Percentiles rank a stretch among this genome's conserved stretches.
Conservation (phyloP, 2,888 invertebrate genomes). For the Thecophora atra region DNA sequence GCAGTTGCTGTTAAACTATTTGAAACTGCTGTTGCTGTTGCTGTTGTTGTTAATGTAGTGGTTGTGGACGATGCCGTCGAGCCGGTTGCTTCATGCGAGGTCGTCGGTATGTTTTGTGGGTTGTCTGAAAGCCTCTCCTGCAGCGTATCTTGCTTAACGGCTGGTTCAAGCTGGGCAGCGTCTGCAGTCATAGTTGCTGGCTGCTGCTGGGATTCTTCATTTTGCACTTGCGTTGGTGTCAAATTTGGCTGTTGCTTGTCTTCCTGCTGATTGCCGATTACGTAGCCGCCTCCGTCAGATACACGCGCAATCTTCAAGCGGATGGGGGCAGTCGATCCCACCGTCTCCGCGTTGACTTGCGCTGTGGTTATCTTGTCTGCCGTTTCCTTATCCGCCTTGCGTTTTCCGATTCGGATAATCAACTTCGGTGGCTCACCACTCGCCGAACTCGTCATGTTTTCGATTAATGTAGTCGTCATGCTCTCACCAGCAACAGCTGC, state of each 20-base stretch:
- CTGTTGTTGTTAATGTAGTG: conserved; percentile 51
- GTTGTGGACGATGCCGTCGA: conserved; percentile 40
- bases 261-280: conserved; percentile 57
- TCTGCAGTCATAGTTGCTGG: conserved; percentile 30
- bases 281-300: conserved; percentile 76
- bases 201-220: conserved; percentile 5
- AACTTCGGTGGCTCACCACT: conserved; percentile 74
- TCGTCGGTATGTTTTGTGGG: conserved; percentile 54
- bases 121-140: conserved; percentile 49
- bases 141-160: background rate
- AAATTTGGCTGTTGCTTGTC: conserved; percentile 36
- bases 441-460: conserved; percentile 63
- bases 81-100: conserved; percentile 50
- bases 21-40: conserved; percentile 41
- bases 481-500: conserved; percentile 59
- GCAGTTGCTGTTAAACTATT: conserved; percentile 12
- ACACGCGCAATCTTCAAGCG: conserved; percentile 85
- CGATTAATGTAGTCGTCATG: conserved; percentile 66
- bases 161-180: background rate
- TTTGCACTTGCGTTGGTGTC: conserved; percentile 17
- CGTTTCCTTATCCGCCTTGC: conserved; percentile 59
- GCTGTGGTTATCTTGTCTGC: conserved; percentile 40
- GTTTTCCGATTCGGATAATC: conserved; percentile 74
- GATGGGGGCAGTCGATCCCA: conserved; percentile 71
- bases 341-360: conserved; percentile 26